Conservation (phyloP, 2,113 vertebrate genomes). For the Rhagologus leucostigma region DNA sequence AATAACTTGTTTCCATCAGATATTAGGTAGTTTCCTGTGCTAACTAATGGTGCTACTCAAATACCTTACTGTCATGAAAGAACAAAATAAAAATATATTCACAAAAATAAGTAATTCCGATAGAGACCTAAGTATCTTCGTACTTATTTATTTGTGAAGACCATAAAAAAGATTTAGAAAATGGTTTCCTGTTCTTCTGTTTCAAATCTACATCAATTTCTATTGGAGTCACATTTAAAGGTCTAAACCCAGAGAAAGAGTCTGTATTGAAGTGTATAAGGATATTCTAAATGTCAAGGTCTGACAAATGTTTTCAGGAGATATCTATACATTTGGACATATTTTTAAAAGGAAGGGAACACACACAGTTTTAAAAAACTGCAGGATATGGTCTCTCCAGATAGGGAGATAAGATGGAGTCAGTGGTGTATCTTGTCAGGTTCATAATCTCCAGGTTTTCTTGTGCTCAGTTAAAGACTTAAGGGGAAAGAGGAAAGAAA, state of each 20-base stretch:
- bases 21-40: neutral
- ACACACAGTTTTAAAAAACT: neutral
- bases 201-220: neutral
- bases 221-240: neutral
- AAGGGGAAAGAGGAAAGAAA: neutral
- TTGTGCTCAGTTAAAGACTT: neutral
- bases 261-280: neutral
- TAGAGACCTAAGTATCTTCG: neutral
- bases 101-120: neutral
- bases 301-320: neutral
- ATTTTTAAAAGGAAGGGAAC: neutral
- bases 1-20: neutral
- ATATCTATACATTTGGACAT: fast-evolving
- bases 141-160: neutral
- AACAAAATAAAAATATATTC: neutral
- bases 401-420: neutral
- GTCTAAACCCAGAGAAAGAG: neutral
- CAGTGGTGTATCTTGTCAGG: neutral
- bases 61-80: neutral
- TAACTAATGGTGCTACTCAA: neutral
- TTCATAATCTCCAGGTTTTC: neutral
- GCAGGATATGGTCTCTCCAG: neutral
- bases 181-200: neutral
- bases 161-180: neutral
- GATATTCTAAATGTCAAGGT: neutral